Base-by-base conservation (phyloP, 2,797 vertebrate genomes). In the Trematomus bernacchii region DNA sequence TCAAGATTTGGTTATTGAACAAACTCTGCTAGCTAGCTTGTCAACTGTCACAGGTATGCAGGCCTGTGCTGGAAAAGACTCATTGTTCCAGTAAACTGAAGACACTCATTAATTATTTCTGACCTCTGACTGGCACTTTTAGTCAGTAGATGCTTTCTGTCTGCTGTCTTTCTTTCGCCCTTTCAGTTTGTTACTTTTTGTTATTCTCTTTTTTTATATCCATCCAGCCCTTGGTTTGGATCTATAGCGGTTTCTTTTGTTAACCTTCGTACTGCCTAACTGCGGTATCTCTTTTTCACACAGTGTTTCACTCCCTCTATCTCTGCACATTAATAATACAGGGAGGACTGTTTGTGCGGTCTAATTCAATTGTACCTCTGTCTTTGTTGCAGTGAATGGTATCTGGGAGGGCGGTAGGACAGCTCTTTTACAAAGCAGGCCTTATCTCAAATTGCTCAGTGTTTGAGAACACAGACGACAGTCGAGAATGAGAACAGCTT, bases 91-190 rank as follows among this genome's bases (percentile, higher is more conserved):
- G 27, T 47, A 18, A 66, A 30, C 76, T 57, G 78, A 69, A 71
- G 73, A 82, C 71, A 18, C 12, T 58, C 30, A 59, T 89, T 11
- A 82, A 83, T 92, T 76, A 89, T 86, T 80, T 13, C 89, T 75
- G 67, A 67, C 50, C 27, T 69, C 76, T 81, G 66, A 90, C 78
- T 80, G 76, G 58, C 63, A 51, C 66, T 51, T 67, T 91, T 83
- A 78, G 72, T 61, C 62, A 19, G 48, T 61, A 42, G 66, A 78
- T 13, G n/a, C 43, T 71, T 33, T 48, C 37, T 16, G 30, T 68
- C 48, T 59, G 54, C 6, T n/a, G 0, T 5, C 30, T 59, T 55
- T 67, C 59, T 62, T 43, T 58, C 47, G 16, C 33, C 80, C 46
- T 44, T 18, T 48, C 7, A 42, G 5, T 78, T 37, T 69, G 11